Conservation (phyloP, 2,113 vertebrate species). For the Ctenomys sociabilis region DNA sequence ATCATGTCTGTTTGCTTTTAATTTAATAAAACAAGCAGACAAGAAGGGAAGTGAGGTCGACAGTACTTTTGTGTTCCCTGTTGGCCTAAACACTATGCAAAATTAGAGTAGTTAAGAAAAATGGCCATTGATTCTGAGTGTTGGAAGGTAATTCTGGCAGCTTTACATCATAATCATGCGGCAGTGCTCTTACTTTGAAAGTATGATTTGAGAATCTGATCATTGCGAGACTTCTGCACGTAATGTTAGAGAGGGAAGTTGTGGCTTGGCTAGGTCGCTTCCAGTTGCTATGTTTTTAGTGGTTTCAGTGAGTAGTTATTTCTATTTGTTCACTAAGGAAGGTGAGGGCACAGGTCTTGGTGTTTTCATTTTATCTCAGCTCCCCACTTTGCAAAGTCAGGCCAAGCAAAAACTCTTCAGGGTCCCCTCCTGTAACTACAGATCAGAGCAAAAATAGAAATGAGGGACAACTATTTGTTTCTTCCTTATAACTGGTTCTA, state of each 20-base stretch:
- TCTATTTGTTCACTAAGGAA: neutral
- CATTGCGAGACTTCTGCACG: constrained; percentile 63
- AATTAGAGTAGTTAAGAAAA: neutral
- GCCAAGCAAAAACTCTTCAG: neutral
- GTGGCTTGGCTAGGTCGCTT: constrained; percentile 55
- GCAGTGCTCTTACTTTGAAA: neutral
- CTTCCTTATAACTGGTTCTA: neutral
- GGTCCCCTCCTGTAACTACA: neutral
- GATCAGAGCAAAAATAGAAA: constrained; percentile 1
- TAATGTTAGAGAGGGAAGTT: constrained; percentile 64
- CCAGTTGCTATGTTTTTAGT: constrained; percentile 70
- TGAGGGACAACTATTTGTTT: neutral
- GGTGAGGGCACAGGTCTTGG: neutral
- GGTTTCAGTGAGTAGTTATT: constrained; percentile 27
- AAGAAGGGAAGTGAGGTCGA: neutral
- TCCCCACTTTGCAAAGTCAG: neutral
- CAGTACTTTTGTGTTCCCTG: neutral
- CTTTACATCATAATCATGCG: neutral
- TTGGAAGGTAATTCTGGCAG: neutral
- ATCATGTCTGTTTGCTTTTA: constrained; percentile 33
- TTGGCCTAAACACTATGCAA: neutral
- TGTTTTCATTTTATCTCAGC: constrained; percentile 9
- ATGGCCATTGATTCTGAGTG: neutral
- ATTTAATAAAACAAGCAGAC: constrained; percentile 43
- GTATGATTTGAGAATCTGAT: neutral